Evolutionary conservation across 2,797 vertebrate species (phyloP).

Genomic region (Pteropus rufus): DNA sequence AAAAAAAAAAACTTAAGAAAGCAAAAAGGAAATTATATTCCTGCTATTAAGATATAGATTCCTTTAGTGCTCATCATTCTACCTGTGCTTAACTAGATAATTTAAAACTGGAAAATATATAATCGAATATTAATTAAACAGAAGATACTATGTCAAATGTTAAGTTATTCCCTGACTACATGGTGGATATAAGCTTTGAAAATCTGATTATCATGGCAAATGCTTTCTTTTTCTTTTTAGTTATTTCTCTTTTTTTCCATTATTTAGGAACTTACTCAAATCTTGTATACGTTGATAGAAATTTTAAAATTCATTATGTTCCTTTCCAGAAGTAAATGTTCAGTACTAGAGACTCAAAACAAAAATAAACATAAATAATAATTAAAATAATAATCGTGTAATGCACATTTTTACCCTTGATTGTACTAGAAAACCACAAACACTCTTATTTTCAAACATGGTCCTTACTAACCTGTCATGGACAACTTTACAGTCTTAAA

Average conservation of each 20-base stretch:
- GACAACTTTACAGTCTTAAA: not conserved
- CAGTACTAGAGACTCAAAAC: not conserved
- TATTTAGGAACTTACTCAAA: not conserved
- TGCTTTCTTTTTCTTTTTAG: not conserved
- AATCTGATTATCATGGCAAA: not conserved
- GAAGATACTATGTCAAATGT: not conserved
- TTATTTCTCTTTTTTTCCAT: not conserved
- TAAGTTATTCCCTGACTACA: not conserved
- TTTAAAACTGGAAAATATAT: not conserved
- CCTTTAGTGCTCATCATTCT: not conserved
- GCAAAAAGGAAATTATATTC: slow-evolving; percentile 1
- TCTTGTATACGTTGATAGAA: not conserved
- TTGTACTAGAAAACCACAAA: not conserved
- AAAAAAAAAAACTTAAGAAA: not conserved
- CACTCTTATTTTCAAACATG: not conserved
- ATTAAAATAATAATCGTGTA: not conserved
- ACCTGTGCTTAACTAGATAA: not conserved
- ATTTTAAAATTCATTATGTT: not conserved
- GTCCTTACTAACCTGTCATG: not conserved
- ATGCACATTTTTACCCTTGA: not conserved
- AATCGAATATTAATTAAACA: not conserved
- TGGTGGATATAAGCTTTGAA: not conserved
- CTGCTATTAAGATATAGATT: not conserved
- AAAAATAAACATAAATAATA: not conserved
- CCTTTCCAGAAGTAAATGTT: slow-evolving; percentile 2